These are phyloP conservation scores for Ceyx erithaca DNA, from an alignment of 2,797 vertebrate genomes.

Conservation along the genomic window DNA sequence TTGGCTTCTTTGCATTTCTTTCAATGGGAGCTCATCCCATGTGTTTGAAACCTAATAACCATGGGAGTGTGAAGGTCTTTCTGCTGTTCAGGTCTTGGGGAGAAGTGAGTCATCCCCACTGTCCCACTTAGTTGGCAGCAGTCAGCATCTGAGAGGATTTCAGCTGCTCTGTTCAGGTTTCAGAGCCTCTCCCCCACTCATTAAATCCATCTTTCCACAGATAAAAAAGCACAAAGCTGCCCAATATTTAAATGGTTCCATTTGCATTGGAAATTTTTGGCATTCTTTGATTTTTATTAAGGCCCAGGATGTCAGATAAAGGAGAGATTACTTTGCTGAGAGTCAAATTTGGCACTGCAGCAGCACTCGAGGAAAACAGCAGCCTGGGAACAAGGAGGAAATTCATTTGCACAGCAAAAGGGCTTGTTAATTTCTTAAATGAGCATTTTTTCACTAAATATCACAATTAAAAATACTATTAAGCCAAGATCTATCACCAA, in stretches of 20 bases:
- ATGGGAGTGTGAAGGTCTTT: not conserved
- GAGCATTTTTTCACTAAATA: not conserved
- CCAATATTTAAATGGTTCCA: not conserved
- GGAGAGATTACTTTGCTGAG: not conserved
- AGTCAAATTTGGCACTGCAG: not conserved
- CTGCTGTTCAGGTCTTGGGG: not conserved
- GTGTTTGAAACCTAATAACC: not conserved
- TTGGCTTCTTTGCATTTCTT: not conserved
- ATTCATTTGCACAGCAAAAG: not conserved
- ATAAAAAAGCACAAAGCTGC: not conserved
- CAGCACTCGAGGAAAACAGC: not conserved
- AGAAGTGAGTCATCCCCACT: not conserved
- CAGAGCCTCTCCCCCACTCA: not conserved
- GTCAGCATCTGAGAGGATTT: not conserved
- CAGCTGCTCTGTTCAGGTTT: not conserved
- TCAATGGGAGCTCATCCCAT: not conserved
- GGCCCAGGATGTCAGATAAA: accelerated
- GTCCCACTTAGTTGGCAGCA: not conserved
- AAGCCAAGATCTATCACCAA: not conserved
- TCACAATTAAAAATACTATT: not conserved
- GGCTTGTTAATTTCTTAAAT: not conserved
- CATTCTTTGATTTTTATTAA: not conserved
- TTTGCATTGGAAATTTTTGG: not conserved
- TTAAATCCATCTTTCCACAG: not conserved
- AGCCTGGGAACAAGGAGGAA: not conserved